Base-by-base conservation (phyloP, 2,888 invertebrate genomes). In the Scaptomyza polygonia region DNA sequence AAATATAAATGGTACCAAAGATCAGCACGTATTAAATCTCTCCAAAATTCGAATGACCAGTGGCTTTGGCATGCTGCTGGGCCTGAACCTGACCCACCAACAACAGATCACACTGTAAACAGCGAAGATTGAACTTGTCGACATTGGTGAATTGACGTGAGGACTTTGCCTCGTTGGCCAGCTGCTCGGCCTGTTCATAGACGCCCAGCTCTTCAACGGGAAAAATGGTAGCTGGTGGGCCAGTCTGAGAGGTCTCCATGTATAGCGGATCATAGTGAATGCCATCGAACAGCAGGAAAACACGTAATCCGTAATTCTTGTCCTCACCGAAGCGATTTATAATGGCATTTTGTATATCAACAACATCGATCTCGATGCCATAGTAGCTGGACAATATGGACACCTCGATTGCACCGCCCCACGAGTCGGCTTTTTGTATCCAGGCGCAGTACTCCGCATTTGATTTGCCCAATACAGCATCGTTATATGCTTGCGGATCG, bases 381-480 rank as follows among this genome's bases (percentile, higher is more conserved):
- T 97, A 98, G 91, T 96, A 96, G 88, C 95, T 94, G 0, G 97
- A 96, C 30, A 99, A 92, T 70, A 99, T 95, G 6, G 98, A 95
- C 30, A 98, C 93, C 93, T 99, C 99, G 77, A 99, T 99, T 61
- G 97, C 98, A 69, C 99, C 99, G 68, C 98, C 98, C 99, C 99
- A 99, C 0, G 97, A 96, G 78, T 96, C 96, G 0, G 96, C 94
- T 82, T 96, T 95, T 88, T 95, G 93, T 73, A 99, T 99, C 98
- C 98, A 99, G 3, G 93, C 92, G 87, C 97, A 97, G 90, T 99
- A 99, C 53, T 97, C 97, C 0, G 93, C 91, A 88, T 97, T 96
- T 0, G 96, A 95, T 92, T 95, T 95, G 0, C 97, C 96, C 0
- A 99, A 93, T 82, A 98, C 94, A 0, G 96, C 98, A 89, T 97